Percentiles rank a stretch among this genome's conserved stretches.
Evolutionary conservation across 2,797 vertebrate genomes (phyloP).

Genomic region (Glyptemys insculpta): DNA sequence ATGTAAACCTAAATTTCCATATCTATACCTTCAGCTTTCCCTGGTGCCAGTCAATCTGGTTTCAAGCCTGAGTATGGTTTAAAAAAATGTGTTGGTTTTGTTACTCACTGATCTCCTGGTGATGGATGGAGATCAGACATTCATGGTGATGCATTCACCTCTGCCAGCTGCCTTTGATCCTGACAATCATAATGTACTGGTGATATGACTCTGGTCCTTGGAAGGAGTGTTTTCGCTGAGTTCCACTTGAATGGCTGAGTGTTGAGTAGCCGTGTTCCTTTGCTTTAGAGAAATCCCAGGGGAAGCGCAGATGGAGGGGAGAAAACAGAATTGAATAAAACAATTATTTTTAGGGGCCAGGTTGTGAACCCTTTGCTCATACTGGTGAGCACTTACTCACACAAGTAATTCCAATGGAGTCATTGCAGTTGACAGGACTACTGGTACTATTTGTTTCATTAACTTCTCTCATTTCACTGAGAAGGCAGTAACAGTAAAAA

Average conservation of each 20-base stretch:
- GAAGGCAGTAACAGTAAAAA: neutral
- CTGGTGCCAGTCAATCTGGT: no score
- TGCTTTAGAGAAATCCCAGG: neutral
- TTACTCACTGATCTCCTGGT: neutral
- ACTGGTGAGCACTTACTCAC: neutral
- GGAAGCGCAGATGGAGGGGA: neutral
- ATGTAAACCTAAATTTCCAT: no score
- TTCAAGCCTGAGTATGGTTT: no score
- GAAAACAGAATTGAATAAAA: neutral
- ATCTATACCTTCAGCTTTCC: no score
- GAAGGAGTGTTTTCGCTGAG: neutral
- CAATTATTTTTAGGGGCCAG: neutral
- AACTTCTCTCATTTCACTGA: neutral
- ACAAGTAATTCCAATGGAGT: neutral
- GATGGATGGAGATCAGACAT: neutral
- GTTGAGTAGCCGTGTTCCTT: neutral
- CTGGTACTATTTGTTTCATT: neutral
- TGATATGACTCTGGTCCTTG: neutral
- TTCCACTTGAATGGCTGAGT: neutral
- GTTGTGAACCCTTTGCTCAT: neutral
- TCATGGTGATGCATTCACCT: neutral
- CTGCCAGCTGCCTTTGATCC: no score
- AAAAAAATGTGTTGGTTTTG: neutral
- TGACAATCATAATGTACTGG: neutral
- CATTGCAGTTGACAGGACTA: no score